These are phyloP conservation scores for Poeciliopsis turneri DNA, from an alignment of 2,797 vertebrate species.

Conservation along the genomic window DNA sequence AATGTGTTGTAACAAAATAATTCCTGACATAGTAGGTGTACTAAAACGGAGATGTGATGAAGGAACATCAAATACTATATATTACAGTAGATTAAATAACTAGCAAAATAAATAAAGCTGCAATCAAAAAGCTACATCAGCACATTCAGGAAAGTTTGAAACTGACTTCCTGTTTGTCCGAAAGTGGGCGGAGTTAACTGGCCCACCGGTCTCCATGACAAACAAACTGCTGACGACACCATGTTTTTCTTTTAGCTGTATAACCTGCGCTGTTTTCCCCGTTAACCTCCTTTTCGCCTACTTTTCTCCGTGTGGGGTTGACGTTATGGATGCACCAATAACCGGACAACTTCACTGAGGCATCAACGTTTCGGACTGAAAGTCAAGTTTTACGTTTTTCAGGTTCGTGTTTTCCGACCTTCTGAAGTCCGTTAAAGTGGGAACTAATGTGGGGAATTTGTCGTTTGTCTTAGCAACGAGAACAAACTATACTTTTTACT, in stretches of 20 bases:
- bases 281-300: background rate
- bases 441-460: background rate
- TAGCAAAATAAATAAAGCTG: too few species aligned
- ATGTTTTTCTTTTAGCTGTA: background rate
- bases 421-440: background rate
- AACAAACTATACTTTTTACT: background rate
- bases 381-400: background rate
- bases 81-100: background rate
- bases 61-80: background rate
- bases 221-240: background rate
- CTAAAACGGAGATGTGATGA: background rate
- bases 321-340: background rate
- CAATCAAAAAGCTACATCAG: background rate
- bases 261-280: background rate
- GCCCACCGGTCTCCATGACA: background rate
- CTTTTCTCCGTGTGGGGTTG: background rate
- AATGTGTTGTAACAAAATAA: background rate
- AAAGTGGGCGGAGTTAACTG: slow-evolving; percentile 38
- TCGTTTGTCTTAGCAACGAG: background rate
- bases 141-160: background rate
- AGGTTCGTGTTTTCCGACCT: background rate
- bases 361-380: background rate
- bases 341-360: background rate
- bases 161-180: slow-evolving; percentile 30
- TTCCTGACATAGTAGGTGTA: background rate